Base-by-base conservation (phyloP, 2,113 vertebrate genomes). In the Lophotis ruficrista region DNA sequence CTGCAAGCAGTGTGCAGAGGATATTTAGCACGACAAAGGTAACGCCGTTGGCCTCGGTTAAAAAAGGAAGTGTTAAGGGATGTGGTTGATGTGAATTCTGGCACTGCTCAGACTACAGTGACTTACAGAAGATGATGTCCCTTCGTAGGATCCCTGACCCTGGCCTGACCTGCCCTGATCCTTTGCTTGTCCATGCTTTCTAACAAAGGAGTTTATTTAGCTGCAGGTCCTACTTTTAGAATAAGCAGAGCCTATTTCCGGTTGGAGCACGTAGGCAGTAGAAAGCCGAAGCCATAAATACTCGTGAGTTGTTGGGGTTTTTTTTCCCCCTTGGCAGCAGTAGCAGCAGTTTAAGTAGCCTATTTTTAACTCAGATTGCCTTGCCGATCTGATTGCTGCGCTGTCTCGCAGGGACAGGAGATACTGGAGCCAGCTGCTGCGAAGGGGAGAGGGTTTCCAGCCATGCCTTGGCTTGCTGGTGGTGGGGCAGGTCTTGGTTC, bases 11-110 rank as follows among this genome's bases (percentile, higher is more conserved):
- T 93, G 0, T 97, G 97, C 96, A 98, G 98, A 93, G 99, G 99
- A 20, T 98, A 98, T 94, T 90, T 98, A 89, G 97, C 97, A 65
- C 98, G 99, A 79, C 98, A 97, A 75, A 99, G 99, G 99, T 99
- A 93, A 87, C 0, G 0, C 68, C 0, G 0, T 3, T 13, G 37
- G 47, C 35, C 56, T 86, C 0, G 0, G 6, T 31, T 21, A 11
- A 51, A 38, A 21, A 31, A 37, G 12, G 50, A 3, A 14, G 0
- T 8, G 1, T 4, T 28, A 14, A 50, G 33, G 25, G 37, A 45
- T 22, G n/a, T 10, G 17, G 6, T 14, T 15, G 57, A 14, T 68
- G 50, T 12, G 35, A 71, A 22, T 30, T 38, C 2, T 7, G 70
- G 38, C 47, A 14, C 47, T 28, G 2, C 56, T 62, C 1, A 0